phyloP scores from a whole-genome alignment of 2,888 invertebrate species.

The Drosophila melanosoma region DNA sequence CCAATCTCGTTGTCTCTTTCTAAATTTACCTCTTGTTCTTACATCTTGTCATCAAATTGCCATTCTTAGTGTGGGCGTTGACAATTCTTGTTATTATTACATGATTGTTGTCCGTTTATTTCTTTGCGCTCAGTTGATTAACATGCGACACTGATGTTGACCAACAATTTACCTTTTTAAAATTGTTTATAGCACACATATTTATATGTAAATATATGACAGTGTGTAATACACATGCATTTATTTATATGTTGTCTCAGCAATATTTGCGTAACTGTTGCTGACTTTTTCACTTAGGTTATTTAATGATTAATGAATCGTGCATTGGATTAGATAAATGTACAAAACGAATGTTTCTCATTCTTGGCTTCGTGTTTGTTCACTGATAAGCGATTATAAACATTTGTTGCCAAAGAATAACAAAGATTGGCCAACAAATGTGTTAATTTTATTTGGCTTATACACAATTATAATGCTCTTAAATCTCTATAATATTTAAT shows the following conservation, averaged over 20 bases:
- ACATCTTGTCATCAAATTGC: constrained; percentile 1
- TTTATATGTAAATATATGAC: background rate
- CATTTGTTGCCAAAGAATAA: background rate
- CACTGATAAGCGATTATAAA: constrained; percentile 13
- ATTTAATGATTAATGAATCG: constrained; percentile 50
- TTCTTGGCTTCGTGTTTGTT: background rate
- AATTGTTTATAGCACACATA: constrained; percentile 19
- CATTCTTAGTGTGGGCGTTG: constrained; percentile 42
- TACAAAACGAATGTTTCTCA: constrained; percentile 12
- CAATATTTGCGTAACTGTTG: constrained; percentile 47
- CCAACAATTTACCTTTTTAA: constrained; percentile 57
- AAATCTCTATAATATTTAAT: background rate
- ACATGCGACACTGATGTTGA: constrained; percentile 43
- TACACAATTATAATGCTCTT: background rate
- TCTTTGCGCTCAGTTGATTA: constrained; percentile 25
- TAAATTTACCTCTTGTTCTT: background rate
- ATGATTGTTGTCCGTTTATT: constrained; percentile 2
- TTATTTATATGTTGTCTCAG: background rate
- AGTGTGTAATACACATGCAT: background rate
- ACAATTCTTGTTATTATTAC: background rate
- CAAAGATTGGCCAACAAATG: background rate
- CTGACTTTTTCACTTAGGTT: constrained; percentile 12
- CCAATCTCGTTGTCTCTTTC: background rate
- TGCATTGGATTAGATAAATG: constrained; percentile 31
- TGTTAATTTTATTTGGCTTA: background rate